Conservation (phyloP, 2,113 vertebrate genomes). For the Chamaea fasciata region DNA sequence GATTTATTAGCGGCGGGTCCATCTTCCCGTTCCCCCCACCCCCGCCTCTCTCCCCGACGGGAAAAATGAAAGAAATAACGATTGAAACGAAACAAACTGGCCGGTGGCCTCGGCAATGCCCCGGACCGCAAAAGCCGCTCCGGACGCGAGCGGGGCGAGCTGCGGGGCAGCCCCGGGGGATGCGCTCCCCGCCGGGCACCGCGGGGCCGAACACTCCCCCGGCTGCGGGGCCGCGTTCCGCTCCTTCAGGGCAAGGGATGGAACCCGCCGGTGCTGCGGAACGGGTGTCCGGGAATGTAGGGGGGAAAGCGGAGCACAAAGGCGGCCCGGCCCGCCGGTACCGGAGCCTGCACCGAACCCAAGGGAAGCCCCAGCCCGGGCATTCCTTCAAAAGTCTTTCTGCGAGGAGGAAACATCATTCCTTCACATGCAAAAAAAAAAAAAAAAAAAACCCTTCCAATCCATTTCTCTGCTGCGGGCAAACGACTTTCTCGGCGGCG, state of each 20-base stretch:
- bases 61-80: background rate
- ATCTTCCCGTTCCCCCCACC: background rate
- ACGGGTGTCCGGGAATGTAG: background rate
- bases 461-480: background rate
- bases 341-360: background rate
- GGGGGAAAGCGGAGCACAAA: background rate
- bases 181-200: background rate
- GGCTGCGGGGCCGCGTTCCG: background rate
- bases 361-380: background rate
- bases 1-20: background rate
- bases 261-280: background rate
- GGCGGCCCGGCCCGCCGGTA: background rate
- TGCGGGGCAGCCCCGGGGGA: background rate
- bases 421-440: background rate
- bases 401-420: background rate
- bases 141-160: accelerated
- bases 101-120: background rate
- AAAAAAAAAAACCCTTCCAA: background rate
- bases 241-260: too few species aligned
- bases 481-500: background rate
- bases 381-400: background rate
- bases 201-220: accelerated
- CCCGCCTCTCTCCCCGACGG: background rate
- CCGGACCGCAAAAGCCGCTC: background rate
- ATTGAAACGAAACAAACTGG: background rate